phyloP scores from a whole-genome alignment of 1,140 invertebrate species.

The Meteorus sp. region DNA sequence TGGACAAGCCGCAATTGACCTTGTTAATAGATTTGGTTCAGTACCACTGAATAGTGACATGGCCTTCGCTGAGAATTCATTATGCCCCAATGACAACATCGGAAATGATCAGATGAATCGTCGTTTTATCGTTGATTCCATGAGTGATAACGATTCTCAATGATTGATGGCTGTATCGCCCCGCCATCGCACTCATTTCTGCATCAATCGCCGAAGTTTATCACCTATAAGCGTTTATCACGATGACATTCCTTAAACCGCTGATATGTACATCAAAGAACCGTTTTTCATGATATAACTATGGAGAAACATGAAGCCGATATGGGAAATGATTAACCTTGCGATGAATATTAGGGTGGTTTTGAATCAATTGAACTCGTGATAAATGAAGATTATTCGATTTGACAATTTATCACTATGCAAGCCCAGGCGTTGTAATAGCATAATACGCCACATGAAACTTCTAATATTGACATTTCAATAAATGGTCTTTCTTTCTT shows the following conservation, averaged over 20 bases:
- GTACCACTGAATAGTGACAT: slow-evolving; percentile 43
- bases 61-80: slow-evolving; percentile 37
- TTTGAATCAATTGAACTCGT: too few relatives aligned
- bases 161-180: slow-evolving; percentile 3
- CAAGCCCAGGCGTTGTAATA: too few relatives aligned
- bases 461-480: slow-evolving; percentile 14
- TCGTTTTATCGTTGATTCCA: slow-evolving; percentile 43
- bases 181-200: not conserved
- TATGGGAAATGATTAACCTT: too few relatives aligned
- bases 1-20: slow-evolving; percentile 47
- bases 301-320: too few relatives aligned
- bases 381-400: too few relatives aligned
- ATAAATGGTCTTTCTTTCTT: slow-evolving; percentile 48
- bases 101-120: slow-evolving; percentile 45
- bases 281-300: too few relatives aligned
- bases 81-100: slow-evolving; percentile 34
- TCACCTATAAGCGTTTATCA: not conserved
- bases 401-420: too few relatives aligned
- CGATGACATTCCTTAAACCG: not conserved
- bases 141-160: slow-evolving; percentile 43
- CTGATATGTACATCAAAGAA: too few relatives aligned
- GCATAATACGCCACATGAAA: too few relatives aligned
- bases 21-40: slow-evolving; percentile 53
- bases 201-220: not conserved
- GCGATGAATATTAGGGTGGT: too few relatives aligned